phyloP scores from a whole-genome alignment of 2,113 vertebrate genomes.

The Nycticryphes semicollaris region DNA sequence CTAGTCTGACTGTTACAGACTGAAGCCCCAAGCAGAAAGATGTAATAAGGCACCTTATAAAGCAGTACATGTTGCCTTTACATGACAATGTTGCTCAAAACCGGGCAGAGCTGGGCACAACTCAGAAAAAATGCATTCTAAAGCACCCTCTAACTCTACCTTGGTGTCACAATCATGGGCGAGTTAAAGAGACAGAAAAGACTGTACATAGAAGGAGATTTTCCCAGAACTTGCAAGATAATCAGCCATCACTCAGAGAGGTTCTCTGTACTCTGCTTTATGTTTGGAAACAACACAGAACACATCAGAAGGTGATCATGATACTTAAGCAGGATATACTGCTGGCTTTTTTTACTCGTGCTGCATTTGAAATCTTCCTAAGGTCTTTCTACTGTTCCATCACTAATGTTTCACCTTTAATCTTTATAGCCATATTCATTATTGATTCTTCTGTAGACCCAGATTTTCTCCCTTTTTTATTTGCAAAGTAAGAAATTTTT shows the following conservation, averaged over 20 bases:
- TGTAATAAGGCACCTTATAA: no score
- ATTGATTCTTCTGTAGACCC: neutral
- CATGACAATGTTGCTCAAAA: accelerated
- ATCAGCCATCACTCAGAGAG: neutral
- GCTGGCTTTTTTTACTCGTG: neutral
- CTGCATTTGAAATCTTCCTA: neutral
- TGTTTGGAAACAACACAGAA: neutral
- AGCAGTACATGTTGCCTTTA: neutral
- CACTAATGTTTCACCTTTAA: neutral
- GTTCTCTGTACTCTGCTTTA: no score
- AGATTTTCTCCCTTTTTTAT: neutral
- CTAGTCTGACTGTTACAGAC: neutral
- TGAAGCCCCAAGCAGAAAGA: neutral
- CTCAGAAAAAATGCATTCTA: neutral
- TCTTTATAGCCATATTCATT: neutral
- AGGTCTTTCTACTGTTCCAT: neutral
- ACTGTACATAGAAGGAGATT: neutral
- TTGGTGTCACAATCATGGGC: neutral
- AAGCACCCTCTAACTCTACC: neutral
- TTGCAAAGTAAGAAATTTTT: neutral
- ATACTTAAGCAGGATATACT: neutral
- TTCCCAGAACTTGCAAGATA: neutral
- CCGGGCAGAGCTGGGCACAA: neutral
- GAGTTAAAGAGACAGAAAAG: neutral
- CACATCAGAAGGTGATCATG: neutral